Evolutionary conservation across 2,797 vertebrate species (phyloP).

Genomic region (Poeciliopsis gracilis): DNA sequence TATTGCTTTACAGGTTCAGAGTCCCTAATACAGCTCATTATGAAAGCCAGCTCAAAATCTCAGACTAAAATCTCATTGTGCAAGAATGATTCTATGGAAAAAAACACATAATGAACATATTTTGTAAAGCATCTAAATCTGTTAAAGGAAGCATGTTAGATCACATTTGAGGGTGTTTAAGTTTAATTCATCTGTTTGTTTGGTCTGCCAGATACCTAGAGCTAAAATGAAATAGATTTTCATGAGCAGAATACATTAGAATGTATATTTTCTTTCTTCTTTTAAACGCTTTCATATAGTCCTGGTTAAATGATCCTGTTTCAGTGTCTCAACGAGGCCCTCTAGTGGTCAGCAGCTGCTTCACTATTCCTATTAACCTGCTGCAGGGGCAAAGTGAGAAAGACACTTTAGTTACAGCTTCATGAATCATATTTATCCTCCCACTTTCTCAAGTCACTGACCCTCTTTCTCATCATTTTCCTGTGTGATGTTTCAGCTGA

Average conservation of each 20-base stretch:
- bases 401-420: constrained; percentile 28
- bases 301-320: background rate
- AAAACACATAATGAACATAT: no score
- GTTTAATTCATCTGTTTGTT: background rate
- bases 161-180: background rate
- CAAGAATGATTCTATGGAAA: no score
- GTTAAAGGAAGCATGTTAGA: no score
- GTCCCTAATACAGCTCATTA: no score
- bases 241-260: background rate
- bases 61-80: no score
- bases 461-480: background rate
- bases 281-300: background rate
- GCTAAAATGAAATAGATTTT: background rate
- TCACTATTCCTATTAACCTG: background rate
- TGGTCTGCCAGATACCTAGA: background rate
- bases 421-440: constrained; percentile 64
- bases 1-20: no score
- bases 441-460: constrained; percentile 23
- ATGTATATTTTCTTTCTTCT: background rate
- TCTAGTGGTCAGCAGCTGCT: constrained; percentile 7
- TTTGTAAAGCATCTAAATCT: no score
- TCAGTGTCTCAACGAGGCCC: constrained; percentile 8
- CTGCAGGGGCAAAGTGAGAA: constrained; percentile 11
- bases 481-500: constrained; percentile 59
- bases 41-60: no score